A percentile compares a stretch with the other conserved stretches of the same genome.
Conservation (phyloP, 2,888 invertebrate species). For the Tinea trinotella region DNA sequence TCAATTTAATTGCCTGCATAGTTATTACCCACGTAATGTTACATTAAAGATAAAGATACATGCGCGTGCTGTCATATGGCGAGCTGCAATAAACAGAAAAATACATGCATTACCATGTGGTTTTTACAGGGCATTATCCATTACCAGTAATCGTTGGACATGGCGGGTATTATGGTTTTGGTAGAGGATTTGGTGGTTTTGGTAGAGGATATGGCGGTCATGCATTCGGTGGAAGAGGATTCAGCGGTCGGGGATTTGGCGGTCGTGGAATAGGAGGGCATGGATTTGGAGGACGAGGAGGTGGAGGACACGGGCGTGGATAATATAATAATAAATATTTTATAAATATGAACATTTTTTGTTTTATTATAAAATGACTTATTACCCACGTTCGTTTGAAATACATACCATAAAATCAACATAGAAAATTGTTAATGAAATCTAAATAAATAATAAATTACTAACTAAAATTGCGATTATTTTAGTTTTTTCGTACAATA, state of each 20-base stretch:
- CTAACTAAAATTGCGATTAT: too few relatives aligned
- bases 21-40: background rate
- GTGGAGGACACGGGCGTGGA: constrained; percentile 20
- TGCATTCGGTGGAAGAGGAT: constrained; percentile 30
- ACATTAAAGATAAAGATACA: background rate
- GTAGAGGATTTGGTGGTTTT: constrained; percentile 27
- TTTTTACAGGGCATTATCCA: background rate
- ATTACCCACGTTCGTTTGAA: too few relatives aligned
- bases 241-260: constrained; percentile 32
- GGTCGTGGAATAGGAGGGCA: constrained; percentile 34
- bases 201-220: constrained; percentile 27
- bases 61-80: too few relatives aligned
- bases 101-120: too few relatives aligned
- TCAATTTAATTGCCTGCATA: too few relatives aligned
- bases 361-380: too few relatives aligned
- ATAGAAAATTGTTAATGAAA: too few relatives aligned
- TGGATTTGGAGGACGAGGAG: constrained; percentile 28
- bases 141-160: background rate
- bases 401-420: too few relatives aligned
- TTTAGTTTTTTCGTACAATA: too few relatives aligned
- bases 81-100: background rate
- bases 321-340: constrained; percentile 6
- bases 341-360: background rate
- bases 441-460: too few relatives aligned
- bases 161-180: constrained; percentile 19